Evolutionary conservation across 2,113 vertebrate genomes (phyloP).

Genomic region (Sylvia atricapilla): DNA sequence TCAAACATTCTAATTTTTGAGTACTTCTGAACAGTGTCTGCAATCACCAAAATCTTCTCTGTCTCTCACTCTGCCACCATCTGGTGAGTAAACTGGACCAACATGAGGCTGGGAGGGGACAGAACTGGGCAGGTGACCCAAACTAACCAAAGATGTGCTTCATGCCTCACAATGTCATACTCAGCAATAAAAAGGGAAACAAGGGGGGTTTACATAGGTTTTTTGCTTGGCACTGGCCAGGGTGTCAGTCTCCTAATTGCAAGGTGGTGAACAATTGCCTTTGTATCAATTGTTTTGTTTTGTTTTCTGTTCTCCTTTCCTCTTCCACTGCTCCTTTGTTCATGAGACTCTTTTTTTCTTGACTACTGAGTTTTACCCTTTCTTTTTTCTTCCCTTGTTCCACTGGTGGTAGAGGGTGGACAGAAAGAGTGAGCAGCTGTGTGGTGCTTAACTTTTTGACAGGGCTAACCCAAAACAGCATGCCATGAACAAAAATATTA

Average conservation of each 20-base stretch:
- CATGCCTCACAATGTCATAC: too few relatives aligned
- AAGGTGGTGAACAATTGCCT: not conserved
- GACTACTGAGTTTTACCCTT: not conserved
- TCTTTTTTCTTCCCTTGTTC: not conserved
- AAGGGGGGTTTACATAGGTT: not conserved
- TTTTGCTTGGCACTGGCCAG: not conserved
- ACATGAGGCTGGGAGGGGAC: not conserved
- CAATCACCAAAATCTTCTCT: not conserved
- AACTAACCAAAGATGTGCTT: not conserved
- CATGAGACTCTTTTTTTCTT: not conserved
- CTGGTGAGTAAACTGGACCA: not conserved
- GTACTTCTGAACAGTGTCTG: not conserved
- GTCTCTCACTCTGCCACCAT: not conserved
- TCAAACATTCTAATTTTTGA: not conserved
- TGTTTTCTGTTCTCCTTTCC: not conserved
- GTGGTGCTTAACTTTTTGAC: not conserved
- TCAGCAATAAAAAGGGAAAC: not conserved
- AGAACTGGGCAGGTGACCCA: not conserved
- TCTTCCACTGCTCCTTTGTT: not conserved
- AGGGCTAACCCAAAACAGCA: not conserved
- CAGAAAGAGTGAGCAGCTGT: not conserved
- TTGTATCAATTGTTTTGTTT: not conserved
- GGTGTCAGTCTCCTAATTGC: not conserved
- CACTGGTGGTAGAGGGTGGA: rapidly evolving
- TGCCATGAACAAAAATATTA: not conserved